Percentiles rank a stretch among this genome's conserved stretches.
Conservation (phyloP, 2,797 vertebrate species). For the Ctenochaetus hawaiiensis region DNA sequence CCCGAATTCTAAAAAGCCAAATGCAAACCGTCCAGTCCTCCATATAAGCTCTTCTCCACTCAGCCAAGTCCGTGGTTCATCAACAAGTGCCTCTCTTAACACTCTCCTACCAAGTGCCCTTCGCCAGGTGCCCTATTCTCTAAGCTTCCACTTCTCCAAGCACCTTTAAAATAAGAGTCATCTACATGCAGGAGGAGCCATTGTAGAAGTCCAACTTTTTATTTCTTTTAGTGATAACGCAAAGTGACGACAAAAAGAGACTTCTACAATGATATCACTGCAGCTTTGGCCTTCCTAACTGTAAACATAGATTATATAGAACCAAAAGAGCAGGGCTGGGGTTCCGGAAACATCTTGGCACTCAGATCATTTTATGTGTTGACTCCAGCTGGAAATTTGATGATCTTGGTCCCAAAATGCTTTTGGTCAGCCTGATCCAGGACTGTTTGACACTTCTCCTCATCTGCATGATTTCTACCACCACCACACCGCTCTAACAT, state of each 20-base stretch:
- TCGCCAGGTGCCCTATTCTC: slow-evolving; percentile 55
- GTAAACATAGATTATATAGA: slow-evolving; percentile 16
- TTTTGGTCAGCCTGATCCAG: slow-evolving; percentile 71
- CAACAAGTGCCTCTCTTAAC: slow-evolving; percentile 66
- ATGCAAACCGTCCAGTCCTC: slow-evolving; percentile 43
- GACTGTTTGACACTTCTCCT: slow-evolving; percentile 82
- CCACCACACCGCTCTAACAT: slow-evolving; percentile 71
- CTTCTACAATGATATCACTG: slow-evolving; percentile 41
- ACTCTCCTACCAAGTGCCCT: slow-evolving; percentile 52
- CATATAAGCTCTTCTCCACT: slow-evolving; percentile 57
- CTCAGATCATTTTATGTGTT: slow-evolving; percentile 57
- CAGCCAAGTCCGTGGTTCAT: slow-evolving; percentile 54
- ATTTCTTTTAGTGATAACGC: neutral
- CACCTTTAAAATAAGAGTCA: slow-evolving; percentile 45
- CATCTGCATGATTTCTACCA: slow-evolving; percentile 81
- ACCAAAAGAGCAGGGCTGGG: slow-evolving; percentile 70
- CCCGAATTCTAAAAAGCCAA: slow-evolving; percentile 26
- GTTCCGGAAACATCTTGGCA: slow-evolving; percentile 68
- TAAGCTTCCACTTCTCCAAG: slow-evolving; percentile 51
- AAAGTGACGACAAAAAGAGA: slow-evolving; percentile 6
- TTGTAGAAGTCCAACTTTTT: slow-evolving; percentile 42
- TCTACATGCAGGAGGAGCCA: slow-evolving; percentile 41
- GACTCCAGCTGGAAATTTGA: slow-evolving; percentile 22
- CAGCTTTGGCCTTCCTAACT: slow-evolving; percentile 21
- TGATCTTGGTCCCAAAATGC: slow-evolving; percentile 70